These are phyloP conservation scores for Microplitis manilae DNA, from an alignment of 2,888 invertebrate species.

Conservation along the genomic window DNA sequence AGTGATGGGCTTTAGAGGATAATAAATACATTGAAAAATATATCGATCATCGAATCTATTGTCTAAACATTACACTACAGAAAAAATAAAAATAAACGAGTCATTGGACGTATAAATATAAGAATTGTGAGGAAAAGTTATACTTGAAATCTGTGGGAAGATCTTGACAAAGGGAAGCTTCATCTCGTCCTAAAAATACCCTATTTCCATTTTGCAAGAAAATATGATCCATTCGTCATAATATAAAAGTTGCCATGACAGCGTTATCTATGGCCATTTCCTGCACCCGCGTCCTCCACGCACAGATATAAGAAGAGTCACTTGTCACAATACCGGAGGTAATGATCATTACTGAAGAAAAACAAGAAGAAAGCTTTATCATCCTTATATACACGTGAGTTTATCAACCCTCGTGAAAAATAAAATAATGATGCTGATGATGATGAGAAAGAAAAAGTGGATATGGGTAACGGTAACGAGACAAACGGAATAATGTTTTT, in stretches of 20 bases:
- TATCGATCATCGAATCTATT: conserved; percentile 21
- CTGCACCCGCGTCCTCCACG: conserved; percentile 60
- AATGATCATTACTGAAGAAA: conserved; percentile 67
- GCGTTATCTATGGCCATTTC: conserved; percentile 70
- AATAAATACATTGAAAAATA: not conserved
- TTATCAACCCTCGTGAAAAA: conserved; percentile 37
- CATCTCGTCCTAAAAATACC: conserved; percentile 39
- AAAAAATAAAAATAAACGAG: conserved; percentile 29
- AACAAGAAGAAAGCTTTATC: conserved; percentile 45
- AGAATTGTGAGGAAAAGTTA: conserved; percentile 46
- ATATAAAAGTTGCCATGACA: conserved; percentile 69
- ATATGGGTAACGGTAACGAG: conserved; percentile 9
- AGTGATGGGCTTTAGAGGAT: too few relatives aligned
- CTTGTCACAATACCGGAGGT: conserved; percentile 70
- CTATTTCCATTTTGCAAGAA: conserved; percentile 45
- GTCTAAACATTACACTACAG: conserved; percentile 12
- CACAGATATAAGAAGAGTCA: conserved; percentile 48
- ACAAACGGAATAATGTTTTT: not conserved
- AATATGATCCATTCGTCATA: conserved; percentile 69
- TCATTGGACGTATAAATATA: conserved; percentile 6
- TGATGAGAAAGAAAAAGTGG: conserved; percentile 36
- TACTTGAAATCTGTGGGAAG: conserved; percentile 54
- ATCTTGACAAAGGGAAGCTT: conserved; percentile 36
- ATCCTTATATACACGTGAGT: conserved; percentile 3
- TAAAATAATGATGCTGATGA: conserved; percentile 47